phyloP scores from a whole-genome alignment of 37 sponge, comb jelly and placozoan species.

The Trichoplax adhaerens region DNA sequence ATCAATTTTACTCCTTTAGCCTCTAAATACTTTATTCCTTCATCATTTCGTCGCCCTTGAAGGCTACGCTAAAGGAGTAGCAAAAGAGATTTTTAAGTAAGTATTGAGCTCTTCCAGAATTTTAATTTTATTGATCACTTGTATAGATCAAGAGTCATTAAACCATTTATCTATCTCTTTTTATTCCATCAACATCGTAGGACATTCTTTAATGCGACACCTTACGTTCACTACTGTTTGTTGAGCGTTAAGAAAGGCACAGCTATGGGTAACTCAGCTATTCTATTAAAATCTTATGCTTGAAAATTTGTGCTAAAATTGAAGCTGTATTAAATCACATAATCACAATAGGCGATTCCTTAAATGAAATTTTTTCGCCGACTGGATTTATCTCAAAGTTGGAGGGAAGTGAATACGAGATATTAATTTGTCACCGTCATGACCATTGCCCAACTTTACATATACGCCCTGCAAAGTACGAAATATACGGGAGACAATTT shows the following conservation, averaged over 20 bases:
- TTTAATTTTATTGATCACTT: too few relatives aligned
- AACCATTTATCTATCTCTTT: not conserved
- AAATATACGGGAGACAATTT: not conserved
- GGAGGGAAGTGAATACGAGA: not conserved
- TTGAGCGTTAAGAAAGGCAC: conserved; percentile 14
- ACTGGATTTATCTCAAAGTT: not conserved
- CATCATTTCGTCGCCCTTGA: conserved; percentile 70
- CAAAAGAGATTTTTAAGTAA: conserved; percentile 41
- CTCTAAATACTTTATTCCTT: conserved; percentile 73
- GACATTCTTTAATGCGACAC: conserved; percentile 40
- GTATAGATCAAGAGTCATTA: not conserved
- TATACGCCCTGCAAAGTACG: conserved; percentile 7
- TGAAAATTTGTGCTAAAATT: too few relatives aligned
- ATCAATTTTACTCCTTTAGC: conserved; percentile 20
- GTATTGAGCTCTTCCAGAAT: not conserved
- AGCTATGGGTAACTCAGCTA: conserved; percentile 20
- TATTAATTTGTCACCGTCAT: not conserved
- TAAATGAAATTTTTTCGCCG: not conserved
- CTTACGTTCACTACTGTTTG: conserved; percentile 47
- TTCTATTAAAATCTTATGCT: too few relatives aligned
- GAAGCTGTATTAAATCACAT: too few relatives aligned
- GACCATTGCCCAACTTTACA: not conserved
- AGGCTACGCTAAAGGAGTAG: conserved; percentile 31
- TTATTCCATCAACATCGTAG: conserved; percentile 4
- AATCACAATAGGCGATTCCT: too few relatives aligned